Evolutionary conservation across 2,888 invertebrate species (phyloP), one percentile per base, ranked within the genome.

Genomic region (Eupelmus urozonus): DNA sequence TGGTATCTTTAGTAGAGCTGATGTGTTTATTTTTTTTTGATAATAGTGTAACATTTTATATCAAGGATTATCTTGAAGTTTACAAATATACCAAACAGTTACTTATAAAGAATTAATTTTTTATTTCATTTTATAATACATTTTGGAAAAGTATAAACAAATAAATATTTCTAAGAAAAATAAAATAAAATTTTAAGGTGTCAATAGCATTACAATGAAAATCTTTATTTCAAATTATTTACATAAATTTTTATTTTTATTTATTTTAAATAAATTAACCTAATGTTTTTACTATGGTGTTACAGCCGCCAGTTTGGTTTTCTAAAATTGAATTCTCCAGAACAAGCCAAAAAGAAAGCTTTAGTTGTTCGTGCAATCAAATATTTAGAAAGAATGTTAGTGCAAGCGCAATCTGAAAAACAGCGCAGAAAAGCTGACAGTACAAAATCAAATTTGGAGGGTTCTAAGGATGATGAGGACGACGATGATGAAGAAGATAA

Each of bases 261-360:
- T 53, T 34, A 20, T 27, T 18, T 66, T 16, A 9, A 34, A 34
- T 13, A 29, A 20, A 4, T 29, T 67, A 57, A 57, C 25, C 11
- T 34, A 34, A 20, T 16, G 2, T 60, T 34, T 60, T 60, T 60
- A n/a, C 53, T 27, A 18, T 34, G 9, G 25, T 72, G 73, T 78
- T 84, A 80, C 92, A 98, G 98, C 89, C 96, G 96, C 27, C 95
- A 96, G 87, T 98, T 96, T 92, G 98, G 98, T 57, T 97, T 97
- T 88, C 90, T 98, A 80, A 95, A 96, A 87, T 90, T 97, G 62
- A 94, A 94, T 85, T 93, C 94, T 76, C 92, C 94, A 65, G 97
- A 97, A 89, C 96, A 97, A 92, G 92, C 93, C 16, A 93, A 94
- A 86, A 96, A 96, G 83, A 94, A 96, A 87, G 93, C 93, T 62